These are phyloP conservation scores for Oryzias sinensis DNA, from an alignment of 2,797 vertebrate genomes.

Conservation along the genomic window DNA sequence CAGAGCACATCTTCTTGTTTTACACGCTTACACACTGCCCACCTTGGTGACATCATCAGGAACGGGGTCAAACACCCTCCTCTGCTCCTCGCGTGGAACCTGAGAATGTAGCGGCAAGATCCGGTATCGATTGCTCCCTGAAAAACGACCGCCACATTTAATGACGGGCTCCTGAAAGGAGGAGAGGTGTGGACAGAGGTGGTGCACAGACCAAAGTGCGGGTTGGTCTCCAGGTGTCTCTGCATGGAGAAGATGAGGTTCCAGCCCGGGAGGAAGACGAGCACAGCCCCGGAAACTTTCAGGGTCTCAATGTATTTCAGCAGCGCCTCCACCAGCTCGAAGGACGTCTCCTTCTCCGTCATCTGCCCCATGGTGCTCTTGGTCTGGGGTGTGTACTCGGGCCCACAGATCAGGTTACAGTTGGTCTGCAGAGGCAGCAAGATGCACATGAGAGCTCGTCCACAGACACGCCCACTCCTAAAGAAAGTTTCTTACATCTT, in stretches of 20 bases:
- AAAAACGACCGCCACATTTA: not conserved
- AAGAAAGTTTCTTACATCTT: constrained; percentile 56
- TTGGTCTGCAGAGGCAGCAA: constrained; percentile 78
- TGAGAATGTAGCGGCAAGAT: constrained; percentile 94
- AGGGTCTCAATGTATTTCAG: constrained; percentile 91
- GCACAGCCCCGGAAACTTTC: constrained; percentile 86
- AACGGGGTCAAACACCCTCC: constrained; percentile 89
- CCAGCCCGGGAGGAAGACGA: constrained; percentile 95
- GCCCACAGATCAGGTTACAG: constrained; percentile 86
- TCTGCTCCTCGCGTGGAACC: constrained; percentile 93
- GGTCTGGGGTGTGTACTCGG: constrained; percentile 87
- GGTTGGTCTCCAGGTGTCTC: constrained; percentile 90
- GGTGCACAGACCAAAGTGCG: constrained; percentile 84
- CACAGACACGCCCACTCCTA: too few relatives aligned
- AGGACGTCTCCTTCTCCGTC: constrained; percentile 92
- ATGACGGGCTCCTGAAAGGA: too few relatives aligned
- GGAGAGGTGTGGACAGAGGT: not conserved
- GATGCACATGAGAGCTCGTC: not conserved
- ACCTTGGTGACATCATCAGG: constrained; percentile 88
- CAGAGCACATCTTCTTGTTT: not conserved
- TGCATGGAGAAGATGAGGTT: constrained; percentile 96
- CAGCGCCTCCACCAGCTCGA: constrained; percentile 93
- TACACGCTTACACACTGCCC: accelerated
- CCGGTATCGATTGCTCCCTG: constrained; percentile 83
- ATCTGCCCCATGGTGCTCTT: constrained; percentile 87